A percentile compares a stretch with the other conserved stretches of the same genome.
phyloP scores from a whole-genome alignment of 2,888 invertebrate genomes.

The Priapulus caudatus region DNA sequence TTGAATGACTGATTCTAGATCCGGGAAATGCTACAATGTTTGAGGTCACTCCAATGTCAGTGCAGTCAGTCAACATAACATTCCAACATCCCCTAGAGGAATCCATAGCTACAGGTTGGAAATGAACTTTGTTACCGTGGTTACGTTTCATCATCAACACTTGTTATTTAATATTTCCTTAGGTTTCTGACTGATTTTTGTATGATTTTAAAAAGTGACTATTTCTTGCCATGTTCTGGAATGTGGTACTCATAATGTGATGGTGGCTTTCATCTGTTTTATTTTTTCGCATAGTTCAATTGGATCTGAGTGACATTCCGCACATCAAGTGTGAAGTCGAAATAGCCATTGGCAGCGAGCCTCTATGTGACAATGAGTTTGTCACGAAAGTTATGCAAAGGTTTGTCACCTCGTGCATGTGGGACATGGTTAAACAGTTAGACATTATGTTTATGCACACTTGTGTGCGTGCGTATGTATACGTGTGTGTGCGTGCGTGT shows the following conservation, averaged over 20 bases:
- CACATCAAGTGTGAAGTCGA: conserved; percentile 65
- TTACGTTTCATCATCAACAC: not conserved
- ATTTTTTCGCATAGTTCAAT: conserved; percentile 50
- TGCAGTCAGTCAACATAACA: conserved; percentile 75
- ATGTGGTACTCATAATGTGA: too few relatives aligned
- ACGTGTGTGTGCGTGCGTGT: too few relatives aligned
- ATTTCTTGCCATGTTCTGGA: too few relatives aligned
- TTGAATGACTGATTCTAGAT: too few relatives aligned
- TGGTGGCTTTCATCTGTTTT: conserved; percentile 7
- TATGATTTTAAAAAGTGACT: too few relatives aligned
- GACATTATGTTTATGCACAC: not conserved
- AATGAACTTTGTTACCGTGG: not conserved
- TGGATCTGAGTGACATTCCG: conserved; percentile 67
- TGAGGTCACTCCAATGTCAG: conserved; percentile 77
- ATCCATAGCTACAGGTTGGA: conserved; percentile 62
- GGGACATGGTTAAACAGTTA: conserved; percentile 10
- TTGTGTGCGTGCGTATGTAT: too few relatives aligned
- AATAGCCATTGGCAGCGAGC: conserved; percentile 45
- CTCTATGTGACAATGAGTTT: conserved; percentile 40
- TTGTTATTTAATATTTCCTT: too few relatives aligned
- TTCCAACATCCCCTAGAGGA: conserved; percentile 86
- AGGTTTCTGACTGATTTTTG: too few relatives aligned
- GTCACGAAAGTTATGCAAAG: conserved; percentile 58
- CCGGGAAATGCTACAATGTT: conserved; percentile 68
- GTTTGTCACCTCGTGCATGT: conserved; percentile 27